Evolutionary conservation across 2,888 invertebrate species (phyloP), one percentile per base, ranked within the genome.

Genomic region (Argynnis bischoffii): DNA sequence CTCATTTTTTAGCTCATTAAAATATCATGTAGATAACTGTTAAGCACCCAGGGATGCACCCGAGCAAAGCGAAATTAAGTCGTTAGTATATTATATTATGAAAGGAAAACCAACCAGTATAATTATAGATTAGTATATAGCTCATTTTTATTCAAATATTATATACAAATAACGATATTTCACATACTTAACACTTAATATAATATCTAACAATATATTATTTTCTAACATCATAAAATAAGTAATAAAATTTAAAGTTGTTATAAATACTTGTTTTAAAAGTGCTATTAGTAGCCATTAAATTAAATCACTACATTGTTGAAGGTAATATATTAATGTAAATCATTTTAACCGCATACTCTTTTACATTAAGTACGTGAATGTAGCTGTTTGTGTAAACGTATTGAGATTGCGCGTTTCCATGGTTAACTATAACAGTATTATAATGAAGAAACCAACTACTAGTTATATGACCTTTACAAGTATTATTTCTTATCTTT

Each of bases 281-380:
- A 65, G 73, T 73, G 75, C 75, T 74, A 78, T 80, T 79, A 79
- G 73, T 72, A 72, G 71, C 69, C 71, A 76, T 77, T 76, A 77
- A 77, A 77, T 76, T 75, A 76, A 74, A 75, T 74, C 69, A 76
- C 74, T 75, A 79, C 75, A 77, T 73, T 72, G 73, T 74, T 74
- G 77, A 67, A 66, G 55, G 73, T 69, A 76, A 78, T 79, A 74
- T 76, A 75, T 79, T 78, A 76, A 80, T 77, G 79, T 77, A 73
- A 79, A 78, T 78, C 71, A 70, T 70, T 69, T 66, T 63, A 57
- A 68, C 65, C 71, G 67, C 72, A 71, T 72, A 75, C 69, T 75
- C 72, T 69, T 72, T 73, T 69, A 69, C 70, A 71, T 72, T 71
- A 70, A 75, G 69, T 73, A 75, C 66, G 70, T 74, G 72, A 69